Base-by-base conservation (phyloP, 2,888 invertebrate species). In the Sminthurides aquaticus region DNA sequence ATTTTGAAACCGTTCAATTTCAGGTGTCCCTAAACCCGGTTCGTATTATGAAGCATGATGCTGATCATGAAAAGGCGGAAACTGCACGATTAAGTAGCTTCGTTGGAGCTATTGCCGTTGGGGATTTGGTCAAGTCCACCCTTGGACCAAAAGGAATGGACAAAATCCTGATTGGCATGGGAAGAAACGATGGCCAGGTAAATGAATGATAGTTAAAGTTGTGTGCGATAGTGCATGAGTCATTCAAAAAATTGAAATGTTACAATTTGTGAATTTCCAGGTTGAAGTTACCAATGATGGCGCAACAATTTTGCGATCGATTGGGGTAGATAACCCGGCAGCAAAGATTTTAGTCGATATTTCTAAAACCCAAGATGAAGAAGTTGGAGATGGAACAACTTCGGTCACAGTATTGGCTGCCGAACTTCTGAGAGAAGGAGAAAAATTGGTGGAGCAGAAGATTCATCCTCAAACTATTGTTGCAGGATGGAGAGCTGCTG, bases 381-480 rank as follows among this genome's bases (percentile, higher is more conserved):
- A 99, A 84, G 98, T 99, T 66, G 99, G 99, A 55, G 99, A 99
- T 84, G 99, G 99, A 18, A 99, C 99, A n/a, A 99, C 99, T 49
- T 98, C 98, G 0, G 99, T 99, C 0, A 94, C 97, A 62, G 98
- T 96, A 52, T 80, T 88, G 70, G 98, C 98, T 73, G 87, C 96
- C 60, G 98, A 99, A 80, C 80, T 99, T 60, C 82, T 99, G 24
- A 87, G 90, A 76, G 96, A 97, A 81, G 98, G 98, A 20, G 99
- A 99, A 79, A 89, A 89, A 76, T 81, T 99, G 60, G 84, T 99
- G 65, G 88, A 89, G 62, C 90, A 91, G 80, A 95, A 95, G 79
- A 86, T 99, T 70, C 99, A 99, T 79, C 99, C 99, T 1, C 99
- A 99, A 82, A 97, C 91, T 0, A 95, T 99, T 68, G 91, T 99